These are phyloP conservation scores for Nemapogon koenigi DNA, from an alignment of 2,888 invertebrate species.

Conservation along the genomic window DNA sequence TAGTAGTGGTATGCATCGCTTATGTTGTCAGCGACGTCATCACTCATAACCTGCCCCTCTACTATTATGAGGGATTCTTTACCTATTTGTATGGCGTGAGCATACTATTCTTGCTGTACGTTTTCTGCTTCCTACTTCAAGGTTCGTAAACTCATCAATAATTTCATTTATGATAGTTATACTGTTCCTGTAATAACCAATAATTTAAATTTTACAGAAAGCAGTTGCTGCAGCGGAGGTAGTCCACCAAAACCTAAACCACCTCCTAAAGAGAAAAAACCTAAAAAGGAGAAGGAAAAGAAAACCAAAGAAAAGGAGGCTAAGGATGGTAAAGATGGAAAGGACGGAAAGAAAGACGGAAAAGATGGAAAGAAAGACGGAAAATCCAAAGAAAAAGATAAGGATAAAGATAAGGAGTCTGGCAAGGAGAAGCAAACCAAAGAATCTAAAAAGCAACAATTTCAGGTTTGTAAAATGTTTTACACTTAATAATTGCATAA, in stretches of 20 bases:
- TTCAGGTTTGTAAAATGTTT: constrained; percentile 61
- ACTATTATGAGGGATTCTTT: constrained; percentile 95
- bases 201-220: constrained; percentile 67
- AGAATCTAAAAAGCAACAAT: constrained; percentile 69
- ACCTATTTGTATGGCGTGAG: constrained; percentile 93
- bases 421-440: constrained; percentile 66
- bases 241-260: constrained; percentile 72
- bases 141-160: constrained; percentile 39
- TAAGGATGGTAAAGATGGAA: constrained; percentile 51
- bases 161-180: not conserved
- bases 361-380: constrained; percentile 67
- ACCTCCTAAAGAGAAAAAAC: constrained; percentile 72
- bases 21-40: constrained; percentile 95
- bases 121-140: constrained; percentile 93
- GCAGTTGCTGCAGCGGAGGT: constrained; percentile 80
- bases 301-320: constrained; percentile 68
- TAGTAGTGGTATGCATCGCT: constrained; percentile 92
- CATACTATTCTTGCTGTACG: constrained; percentile 91
- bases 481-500: constrained; percentile 4
- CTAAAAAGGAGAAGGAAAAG: constrained; percentile 71
- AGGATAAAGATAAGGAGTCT: constrained; percentile 67
- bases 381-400: constrained; percentile 62
- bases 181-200: too few relatives aligned
- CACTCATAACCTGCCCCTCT: constrained; percentile 88
- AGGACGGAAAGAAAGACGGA: constrained; percentile 56